These are phyloP conservation scores for Endotricha flammealis DNA, from an alignment of 2,888 invertebrate species.

Conservation along the genomic window DNA sequence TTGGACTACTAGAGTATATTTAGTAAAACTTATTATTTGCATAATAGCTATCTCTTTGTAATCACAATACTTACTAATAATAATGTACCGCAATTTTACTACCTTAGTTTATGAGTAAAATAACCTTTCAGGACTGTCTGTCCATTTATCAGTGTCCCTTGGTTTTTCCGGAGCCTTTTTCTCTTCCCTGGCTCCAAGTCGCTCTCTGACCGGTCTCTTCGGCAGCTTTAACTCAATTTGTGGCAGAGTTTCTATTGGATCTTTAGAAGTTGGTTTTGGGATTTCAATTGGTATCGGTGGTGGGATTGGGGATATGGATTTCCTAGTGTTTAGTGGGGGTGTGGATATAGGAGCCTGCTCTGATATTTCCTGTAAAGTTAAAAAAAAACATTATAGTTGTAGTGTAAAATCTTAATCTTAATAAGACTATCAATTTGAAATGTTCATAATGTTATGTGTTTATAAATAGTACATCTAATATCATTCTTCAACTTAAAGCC, in stretches of 20 bases:
- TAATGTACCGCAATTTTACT: conserved; percentile 42
- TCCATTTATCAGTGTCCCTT: conserved; percentile 37
- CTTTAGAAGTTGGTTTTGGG: conserved; percentile 15
- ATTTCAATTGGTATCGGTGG: conserved; percentile 17
- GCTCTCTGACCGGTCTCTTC: conserved; percentile 66
- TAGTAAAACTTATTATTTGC: too few relatives aligned
- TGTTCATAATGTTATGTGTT: too few relatives aligned
- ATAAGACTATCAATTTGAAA: too few relatives aligned
- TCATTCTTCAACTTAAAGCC: too few relatives aligned
- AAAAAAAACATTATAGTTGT: too few relatives aligned
- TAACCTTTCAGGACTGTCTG: conserved; percentile 68
- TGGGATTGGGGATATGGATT: conserved; percentile 28
- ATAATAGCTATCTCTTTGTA: too few relatives aligned
- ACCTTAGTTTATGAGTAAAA: conserved; percentile 49
- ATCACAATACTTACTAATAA: too few relatives aligned
- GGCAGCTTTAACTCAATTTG: conserved; percentile 71
- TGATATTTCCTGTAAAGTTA: conserved; percentile 48
- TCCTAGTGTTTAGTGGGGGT: conserved; percentile 33
- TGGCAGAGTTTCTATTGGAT: conserved; percentile 49
- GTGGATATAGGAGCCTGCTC: conserved; percentile 40
- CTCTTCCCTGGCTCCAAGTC: conserved; percentile 52
- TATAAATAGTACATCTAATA: too few relatives aligned
- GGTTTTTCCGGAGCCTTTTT: conserved; percentile 32
- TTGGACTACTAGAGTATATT: too few relatives aligned
- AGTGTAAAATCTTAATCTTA: too few relatives aligned